Base-by-base conservation (phyloP, 2,113 vertebrate species). In the Echinops telfairi region DNA sequence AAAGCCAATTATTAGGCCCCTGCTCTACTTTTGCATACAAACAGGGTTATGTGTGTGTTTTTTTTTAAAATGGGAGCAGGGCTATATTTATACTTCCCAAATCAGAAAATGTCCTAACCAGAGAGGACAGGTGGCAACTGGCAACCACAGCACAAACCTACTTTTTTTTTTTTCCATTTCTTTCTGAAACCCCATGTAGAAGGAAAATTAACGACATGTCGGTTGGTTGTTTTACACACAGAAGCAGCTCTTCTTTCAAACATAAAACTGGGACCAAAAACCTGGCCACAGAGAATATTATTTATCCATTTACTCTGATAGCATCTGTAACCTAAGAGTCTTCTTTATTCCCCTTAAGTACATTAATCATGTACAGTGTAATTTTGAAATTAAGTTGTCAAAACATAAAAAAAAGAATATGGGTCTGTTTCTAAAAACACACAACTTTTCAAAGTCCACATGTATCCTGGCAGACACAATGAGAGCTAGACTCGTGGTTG, bases 11-110 rank as follows among this genome's bases (percentile, higher is more conserved):
- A 36, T 64, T 25, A 70, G 29, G 62, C 47, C 76, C 73, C 77
- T 53, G 70, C 17, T 86, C 82, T 78, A 80, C 70, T 92, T 94
- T 77, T 78, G 94, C 86, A 90, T 96, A 96, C 94, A 96, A 94
- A 92, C 94, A 96, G 96, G 83, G 93, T 97, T 96, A 25, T 27
- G 91, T 92, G 47, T 53, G 64, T 27, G 91, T 93, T 89, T 76
- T 92, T 81, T 2, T 82, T 68, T n/a, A n/a, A n/a, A 31, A 29
- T 27, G 66, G 66, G 66, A 25, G 62, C 58, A 95, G 15, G 80
- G 86, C 89, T 96, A 95, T 95, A 97, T 90, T 96, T 97, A 90
- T 10, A 91, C 73, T 97, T 97, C 75, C 86, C 77, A 96, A 93
- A 92, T 12, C 19, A 97, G 79, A 95, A 90, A 94, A 97, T 86